Evolutionary conservation across 2,888 invertebrate genomes (phyloP).

Genomic region (Taenaris catops): DNA sequence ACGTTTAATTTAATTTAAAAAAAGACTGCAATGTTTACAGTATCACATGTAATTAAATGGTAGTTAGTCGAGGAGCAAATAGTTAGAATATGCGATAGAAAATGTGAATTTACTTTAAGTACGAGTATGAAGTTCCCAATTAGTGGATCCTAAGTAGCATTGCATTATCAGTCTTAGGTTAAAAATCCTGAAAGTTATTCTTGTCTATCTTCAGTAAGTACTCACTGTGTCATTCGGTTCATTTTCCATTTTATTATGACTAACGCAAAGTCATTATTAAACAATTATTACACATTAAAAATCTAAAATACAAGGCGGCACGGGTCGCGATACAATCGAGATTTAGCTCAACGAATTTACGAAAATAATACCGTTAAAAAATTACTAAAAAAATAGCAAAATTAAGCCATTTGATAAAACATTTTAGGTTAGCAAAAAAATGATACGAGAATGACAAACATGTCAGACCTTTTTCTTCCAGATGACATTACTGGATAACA

Average conservation of each 20-base stretch:
- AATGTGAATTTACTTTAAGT: too few species aligned
- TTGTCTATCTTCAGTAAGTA: slow-evolving; percentile 26
- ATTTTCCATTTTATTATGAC: slow-evolving; percentile 69
- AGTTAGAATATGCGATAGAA: too few species aligned
- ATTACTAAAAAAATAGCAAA: slow-evolving; percentile 59
- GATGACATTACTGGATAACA: slow-evolving; percentile 71
- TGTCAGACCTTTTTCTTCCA: slow-evolving; percentile 79
- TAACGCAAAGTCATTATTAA: slow-evolving; percentile 68
- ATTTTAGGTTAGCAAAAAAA: slow-evolving; percentile 80
- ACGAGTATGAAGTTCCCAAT: too few species aligned
- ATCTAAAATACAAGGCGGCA: slow-evolving; percentile 44
- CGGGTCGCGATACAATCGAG: slow-evolving; percentile 67
- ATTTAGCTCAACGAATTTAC: slow-evolving; percentile 70
- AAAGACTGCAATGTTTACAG: too few species aligned
- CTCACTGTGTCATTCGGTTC: slow-evolving; percentile 76
- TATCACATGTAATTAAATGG: too few species aligned
- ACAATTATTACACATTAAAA: slow-evolving; percentile 62
- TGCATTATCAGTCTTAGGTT: too few species aligned
- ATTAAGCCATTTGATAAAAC: slow-evolving; percentile 79
- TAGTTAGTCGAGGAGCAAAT: too few species aligned
- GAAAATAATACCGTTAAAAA: slow-evolving; percentile 73
- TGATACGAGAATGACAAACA: slow-evolving; percentile 72
- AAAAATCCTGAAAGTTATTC: too few species aligned
- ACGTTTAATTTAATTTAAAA: too few species aligned
- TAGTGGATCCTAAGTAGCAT: too few species aligned